Base-by-base conservation (phyloP, 2,113 vertebrate genomes). In the Tychaedon coryphoeus region DNA sequence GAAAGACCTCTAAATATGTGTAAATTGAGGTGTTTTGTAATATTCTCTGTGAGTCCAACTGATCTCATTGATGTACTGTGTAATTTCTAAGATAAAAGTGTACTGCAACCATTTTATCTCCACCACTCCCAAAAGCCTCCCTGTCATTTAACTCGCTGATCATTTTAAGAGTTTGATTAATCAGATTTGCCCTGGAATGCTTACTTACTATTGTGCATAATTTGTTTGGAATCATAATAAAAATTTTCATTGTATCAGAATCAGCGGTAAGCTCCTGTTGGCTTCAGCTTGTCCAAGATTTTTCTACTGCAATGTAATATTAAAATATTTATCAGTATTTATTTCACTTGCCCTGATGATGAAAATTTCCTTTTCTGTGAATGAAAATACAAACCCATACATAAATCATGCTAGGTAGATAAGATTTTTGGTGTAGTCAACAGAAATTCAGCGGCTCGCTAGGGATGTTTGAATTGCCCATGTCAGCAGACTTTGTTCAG, bases 341-440 rank as follows among this genome's bases (percentile, higher is more conserved):
- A 42, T 91, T 93, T 93, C 4, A 19, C 51, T 73, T 75, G 38
- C 28, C 14, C 22, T 64, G 56, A 33, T 71, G 38, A 53, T 69
- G 12, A 58, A 74, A 8, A 56, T 87, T 91, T 88, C 57, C 58
- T 95, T 96, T 94, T 93, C 78, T 92, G n/a, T 93, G 84, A 85
- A 78, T 88, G 51, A 92, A 83, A 80, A 75, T 53, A 61, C 15
- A 91, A 85, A 78, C 53, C 33, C 10, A 5, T 70, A 43, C 12
- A 18, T 33, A 54, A 57, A 50, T 81, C 33, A 29, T 50, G 19
- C 43, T 69, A 56, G 31, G 24, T 64, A 42, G 17, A 0, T 57
- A 61, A 43, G 54, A 53, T 57, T 75, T 88, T 91, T 64, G 51
- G 28, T 28, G 31, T 67, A 53, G 23, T 36, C 10, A 56, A 67